Conservation (phyloP, 2,888 invertebrate genomes). For the Nycteola revayana region DNA sequence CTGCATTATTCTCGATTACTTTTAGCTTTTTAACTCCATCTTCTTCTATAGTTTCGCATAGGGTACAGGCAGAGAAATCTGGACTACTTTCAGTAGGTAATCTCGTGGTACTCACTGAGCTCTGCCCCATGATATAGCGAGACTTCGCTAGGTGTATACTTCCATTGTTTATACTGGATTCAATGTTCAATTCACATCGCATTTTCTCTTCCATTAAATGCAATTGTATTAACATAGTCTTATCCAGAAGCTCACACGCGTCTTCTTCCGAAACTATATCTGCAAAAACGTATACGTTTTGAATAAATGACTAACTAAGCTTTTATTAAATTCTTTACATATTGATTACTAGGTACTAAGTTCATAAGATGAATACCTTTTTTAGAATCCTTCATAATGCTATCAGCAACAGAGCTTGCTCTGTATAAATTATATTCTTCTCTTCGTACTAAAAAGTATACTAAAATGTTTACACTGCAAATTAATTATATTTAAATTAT, state of each 20-base stretch:
- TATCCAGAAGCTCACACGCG: conserved; percentile 84
- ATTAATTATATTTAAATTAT: no score
- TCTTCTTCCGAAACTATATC: conserved; percentile 44
- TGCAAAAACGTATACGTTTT: no score
- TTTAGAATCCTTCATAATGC: no score
- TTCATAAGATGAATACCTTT: no score
- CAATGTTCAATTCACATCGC: conserved; percentile 84
- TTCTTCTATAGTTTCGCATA: conserved; percentile 61
- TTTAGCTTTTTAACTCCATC: conserved; percentile 67
- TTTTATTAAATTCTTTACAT: no score
- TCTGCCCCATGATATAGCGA: conserved; percentile 90
- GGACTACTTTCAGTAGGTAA: conserved; percentile 85
- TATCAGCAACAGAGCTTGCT: no score
- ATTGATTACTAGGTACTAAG: no score
- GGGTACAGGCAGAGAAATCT: conserved; percentile 62
- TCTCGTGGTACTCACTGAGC: conserved; percentile 85
- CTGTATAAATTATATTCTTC: no score
- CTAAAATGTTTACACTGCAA: no score
- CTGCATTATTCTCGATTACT: conserved; percentile 49
- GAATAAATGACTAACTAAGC: no score
- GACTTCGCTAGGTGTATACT: conserved; percentile 88
- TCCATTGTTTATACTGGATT: conserved; percentile 86
- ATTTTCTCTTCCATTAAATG: conserved; percentile 89
- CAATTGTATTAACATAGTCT: conserved; percentile 85
- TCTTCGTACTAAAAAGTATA: no score